phyloP scores from a whole-genome alignment of 2,113 vertebrate species.

The Myotis davidii region DNA sequence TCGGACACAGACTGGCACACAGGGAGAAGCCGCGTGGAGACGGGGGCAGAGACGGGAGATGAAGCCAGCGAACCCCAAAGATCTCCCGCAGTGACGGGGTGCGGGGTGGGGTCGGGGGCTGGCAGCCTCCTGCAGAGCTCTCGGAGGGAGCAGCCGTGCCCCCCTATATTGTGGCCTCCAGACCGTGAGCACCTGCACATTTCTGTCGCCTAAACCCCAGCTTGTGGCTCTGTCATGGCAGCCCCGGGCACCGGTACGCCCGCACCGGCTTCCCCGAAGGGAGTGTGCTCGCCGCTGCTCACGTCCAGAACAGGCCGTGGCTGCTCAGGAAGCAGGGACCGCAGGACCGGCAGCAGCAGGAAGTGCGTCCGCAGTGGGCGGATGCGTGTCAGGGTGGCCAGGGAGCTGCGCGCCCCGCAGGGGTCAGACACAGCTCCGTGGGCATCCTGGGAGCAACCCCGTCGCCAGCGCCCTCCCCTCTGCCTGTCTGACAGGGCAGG shows the following conservation, averaged over 20 bases:
- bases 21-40: accelerated
- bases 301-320: no score
- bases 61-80: not conserved
- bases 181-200: not conserved
- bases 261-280: not conserved
- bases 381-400: not conserved
- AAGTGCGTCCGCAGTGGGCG: not conserved
- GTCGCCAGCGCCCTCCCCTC: not conserved
- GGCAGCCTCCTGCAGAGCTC: not conserved
- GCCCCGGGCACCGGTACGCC: not conserved
- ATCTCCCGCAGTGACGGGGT: accelerated
- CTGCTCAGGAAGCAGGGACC: not conserved
- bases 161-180: not conserved
- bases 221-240: accelerated
- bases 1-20: not conserved
- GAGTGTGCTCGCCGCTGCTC: not conserved
- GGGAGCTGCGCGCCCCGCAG: no score
- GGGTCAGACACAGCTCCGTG: not conserved
- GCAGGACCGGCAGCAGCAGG: no score
- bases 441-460: not conserved
- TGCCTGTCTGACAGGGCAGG: no score
- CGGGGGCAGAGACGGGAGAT: no score
- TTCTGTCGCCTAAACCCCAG: not conserved
- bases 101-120: no score
- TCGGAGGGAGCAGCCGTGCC: no score